Base-by-base conservation (phyloP, 2,888 invertebrate genomes). In the Electrophaes corylata region DNA sequence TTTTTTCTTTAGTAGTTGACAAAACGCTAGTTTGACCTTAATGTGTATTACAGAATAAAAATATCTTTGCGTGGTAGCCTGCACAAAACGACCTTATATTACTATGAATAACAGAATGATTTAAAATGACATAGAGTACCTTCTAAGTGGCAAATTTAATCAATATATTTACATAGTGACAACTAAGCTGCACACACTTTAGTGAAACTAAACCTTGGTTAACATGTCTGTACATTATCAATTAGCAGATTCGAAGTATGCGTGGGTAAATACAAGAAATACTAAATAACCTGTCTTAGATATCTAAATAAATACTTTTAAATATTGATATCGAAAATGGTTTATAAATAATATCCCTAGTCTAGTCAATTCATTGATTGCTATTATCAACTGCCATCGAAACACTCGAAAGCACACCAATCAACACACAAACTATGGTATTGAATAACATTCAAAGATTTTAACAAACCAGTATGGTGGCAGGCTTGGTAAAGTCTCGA, bases 141-240 rank as follows among this genome's bases (percentile, higher is more conserved):
- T 20, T 20, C 35, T 23, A 23, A 39, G 37, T 23, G 37, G 26
- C 26, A 26, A 39, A 39, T 26, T 37, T 39, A 1, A 18, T 48
- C 16, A 39, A n/a, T 48, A n/a, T n/a, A 48, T 48, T 48, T 39
- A 48, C 48, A 48, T 16, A 4, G 18, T 16, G 23, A 37, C 6
- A 23, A 23, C 20, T 47, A 11, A 47, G 47, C 35, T 37, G 47
- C 47, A 19, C 33, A 26, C 46, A 35, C 33, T 14, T n/a, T 5
- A 19, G 20, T 35, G 46, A n/a, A 8, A 19, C 5, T 14, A 26
- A 37, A 37, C 23, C n/a, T n/a, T n/a, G n/a, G 14, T 37, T 14
- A 14, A 35, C 4, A 23, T 14, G 26, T 14, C 14, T 29, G 0
- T 10, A 44, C 26, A 26, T n/a, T 6, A 16, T 4, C 11, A 48